phyloP scores from a whole-genome alignment of 2,113 vertebrate species.

The Bagarius yarrelli region DNA sequence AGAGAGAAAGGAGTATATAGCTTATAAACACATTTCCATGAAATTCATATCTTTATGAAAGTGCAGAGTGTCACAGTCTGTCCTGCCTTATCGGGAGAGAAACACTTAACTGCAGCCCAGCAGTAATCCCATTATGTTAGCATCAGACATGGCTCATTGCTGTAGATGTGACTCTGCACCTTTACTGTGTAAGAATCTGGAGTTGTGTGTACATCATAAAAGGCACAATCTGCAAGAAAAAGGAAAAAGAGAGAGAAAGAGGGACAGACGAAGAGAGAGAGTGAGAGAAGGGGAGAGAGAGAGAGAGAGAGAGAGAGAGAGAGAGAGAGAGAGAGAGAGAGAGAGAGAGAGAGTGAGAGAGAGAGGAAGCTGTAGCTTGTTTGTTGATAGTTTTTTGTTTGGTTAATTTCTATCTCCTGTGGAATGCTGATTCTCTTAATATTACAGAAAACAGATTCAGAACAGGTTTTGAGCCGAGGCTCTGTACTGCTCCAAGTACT shows the following conservation, averaged over 20 bases:
- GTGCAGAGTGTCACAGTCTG: not conserved
- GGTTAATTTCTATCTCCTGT: not conserved
- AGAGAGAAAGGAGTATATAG: not conserved
- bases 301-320: too few species aligned
- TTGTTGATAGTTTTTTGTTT: not conserved
- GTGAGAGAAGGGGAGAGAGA: not conserved
- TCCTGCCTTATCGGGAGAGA: not conserved
- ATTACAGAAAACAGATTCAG: not conserved
- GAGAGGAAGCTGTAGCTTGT: not conserved
- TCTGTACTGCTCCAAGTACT: not conserved
- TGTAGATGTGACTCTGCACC: not conserved
- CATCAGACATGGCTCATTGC: not conserved
- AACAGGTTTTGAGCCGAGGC: not conserved
- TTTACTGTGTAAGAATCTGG: not conserved
- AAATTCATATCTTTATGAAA: not conserved
- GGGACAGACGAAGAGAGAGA: too few species aligned
- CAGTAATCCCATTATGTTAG: too few species aligned
- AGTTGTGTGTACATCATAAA: not conserved
- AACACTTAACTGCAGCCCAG: not conserved
- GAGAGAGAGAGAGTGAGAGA: not conserved
- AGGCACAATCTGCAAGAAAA: not conserved
- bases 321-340: too few species aligned
- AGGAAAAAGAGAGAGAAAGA: too few species aligned
- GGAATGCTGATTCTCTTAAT: not conserved
- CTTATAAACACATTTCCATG: not conserved